A percentile compares a stretch with the other conserved stretches of the same genome.
Conservation (phyloP, 2,113 vertebrate genomes). For the Diphyllodes magnificus region DNA sequence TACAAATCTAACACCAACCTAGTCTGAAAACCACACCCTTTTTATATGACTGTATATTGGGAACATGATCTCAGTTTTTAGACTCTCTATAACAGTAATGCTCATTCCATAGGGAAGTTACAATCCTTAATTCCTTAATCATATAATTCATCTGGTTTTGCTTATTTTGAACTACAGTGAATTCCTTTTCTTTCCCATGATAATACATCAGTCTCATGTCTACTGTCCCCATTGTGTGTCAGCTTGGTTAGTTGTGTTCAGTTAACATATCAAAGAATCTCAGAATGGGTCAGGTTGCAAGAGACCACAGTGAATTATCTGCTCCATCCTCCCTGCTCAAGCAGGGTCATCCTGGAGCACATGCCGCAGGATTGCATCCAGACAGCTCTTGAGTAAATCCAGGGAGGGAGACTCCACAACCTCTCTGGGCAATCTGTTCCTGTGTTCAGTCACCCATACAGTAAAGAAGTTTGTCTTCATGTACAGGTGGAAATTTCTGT, state of each 20-base stretch:
- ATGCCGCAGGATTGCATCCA: background rate
- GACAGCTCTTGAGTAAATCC: background rate
- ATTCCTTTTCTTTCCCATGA: background rate
- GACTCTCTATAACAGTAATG: background rate
- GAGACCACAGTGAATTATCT: background rate
- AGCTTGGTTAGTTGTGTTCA: background rate
- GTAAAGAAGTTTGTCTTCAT: background rate
- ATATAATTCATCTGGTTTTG: background rate
- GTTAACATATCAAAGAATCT: background rate
- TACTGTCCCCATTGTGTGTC: background rate
- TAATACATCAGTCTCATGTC: background rate
- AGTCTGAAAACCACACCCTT: background rate
- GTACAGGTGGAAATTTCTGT: background rate
- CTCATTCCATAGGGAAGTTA: background rate
- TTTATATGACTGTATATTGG: background rate
- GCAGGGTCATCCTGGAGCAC: background rate
- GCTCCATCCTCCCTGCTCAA: background rate
- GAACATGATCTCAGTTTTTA: background rate
- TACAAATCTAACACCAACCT: background rate
- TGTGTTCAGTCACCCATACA: accelerated
- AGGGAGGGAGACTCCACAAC: background rate
- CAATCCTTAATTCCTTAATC: background rate
- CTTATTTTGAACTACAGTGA: background rate
- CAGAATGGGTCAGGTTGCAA: background rate
- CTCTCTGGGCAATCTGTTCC: background rate